Evolutionary conservation across 37 sponge, comb jelly and placozoan genomes (phyloP).

Genomic region (Ephydatia muelleri): DNA sequence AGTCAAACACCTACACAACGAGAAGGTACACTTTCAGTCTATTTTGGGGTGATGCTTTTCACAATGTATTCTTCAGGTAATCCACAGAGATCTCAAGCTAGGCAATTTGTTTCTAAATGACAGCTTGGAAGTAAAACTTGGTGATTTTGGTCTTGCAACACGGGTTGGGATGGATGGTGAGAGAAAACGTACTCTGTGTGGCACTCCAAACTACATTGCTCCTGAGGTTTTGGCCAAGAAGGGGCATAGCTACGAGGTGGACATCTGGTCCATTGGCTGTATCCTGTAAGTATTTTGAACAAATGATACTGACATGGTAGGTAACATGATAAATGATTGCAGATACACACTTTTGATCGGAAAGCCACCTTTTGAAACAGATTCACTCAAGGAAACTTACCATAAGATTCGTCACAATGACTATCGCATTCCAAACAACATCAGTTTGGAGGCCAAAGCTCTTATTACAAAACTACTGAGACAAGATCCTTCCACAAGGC

Average conservation of each 20-base stretch:
- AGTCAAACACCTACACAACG: conserved; percentile 73
- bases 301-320: background rate
- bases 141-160: conserved; percentile 97
- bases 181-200: conserved; percentile 90
- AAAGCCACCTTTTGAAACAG: conserved; percentile 96
- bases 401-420: conserved; percentile 82
- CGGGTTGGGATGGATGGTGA: conserved; percentile 87
- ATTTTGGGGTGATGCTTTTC: background rate
- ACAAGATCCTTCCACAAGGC: conserved; percentile 71
- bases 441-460: conserved; percentile 61
- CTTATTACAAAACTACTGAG: conserved; percentile 77
- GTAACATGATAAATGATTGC: background rate
- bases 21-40: conserved; percentile 46
- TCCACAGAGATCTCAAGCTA: conserved; percentile 92
- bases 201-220: conserved; percentile 97
- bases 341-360: conserved; percentile 89
- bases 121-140: conserved; percentile 88
- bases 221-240: conserved; percentile 92
- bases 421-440: conserved; percentile 81
- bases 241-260: conserved; percentile 96
- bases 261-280: conserved; percentile 94
- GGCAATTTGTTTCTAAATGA: conserved; percentile 94
- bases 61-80: conserved; percentile 79
- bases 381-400: conserved; percentile 90
- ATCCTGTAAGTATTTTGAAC: conserved; percentile 66